Conservation (phyloP, 2,888 invertebrate genomes). For the Gandaritis pyraliata region DNA sequence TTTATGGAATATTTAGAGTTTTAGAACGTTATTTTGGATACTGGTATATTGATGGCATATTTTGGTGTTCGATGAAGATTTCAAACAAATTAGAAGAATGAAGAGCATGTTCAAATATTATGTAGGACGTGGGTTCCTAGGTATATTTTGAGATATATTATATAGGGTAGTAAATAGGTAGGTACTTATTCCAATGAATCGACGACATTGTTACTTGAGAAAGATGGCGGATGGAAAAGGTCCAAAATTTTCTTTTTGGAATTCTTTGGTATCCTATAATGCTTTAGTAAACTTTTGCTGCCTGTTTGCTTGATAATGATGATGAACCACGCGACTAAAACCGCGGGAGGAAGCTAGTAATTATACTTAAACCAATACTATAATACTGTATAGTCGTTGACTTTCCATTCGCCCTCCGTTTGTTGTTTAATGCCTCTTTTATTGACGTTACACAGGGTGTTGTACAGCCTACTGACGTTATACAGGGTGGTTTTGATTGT, state of each 20-base stretch:
- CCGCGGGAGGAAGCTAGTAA: background rate
- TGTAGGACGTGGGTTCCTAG: background rate
- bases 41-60: conserved; percentile 12
- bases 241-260: too few relatives aligned
- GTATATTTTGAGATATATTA: background rate
- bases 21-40: conserved; percentile 20
- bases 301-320: too few relatives aligned
- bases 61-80: background rate
- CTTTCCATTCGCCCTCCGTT: conserved; percentile 12
- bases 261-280: too few relatives aligned
- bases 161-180: too few relatives aligned
- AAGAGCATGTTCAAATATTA: background rate
- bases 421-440: conserved; percentile 45
- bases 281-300: too few relatives aligned
- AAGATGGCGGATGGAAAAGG: too few relatives aligned
- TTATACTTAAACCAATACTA: background rate
- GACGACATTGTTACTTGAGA: too few relatives aligned
- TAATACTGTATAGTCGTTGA: conserved; percentile 10
- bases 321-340: too few relatives aligned
- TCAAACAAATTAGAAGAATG: background rate
- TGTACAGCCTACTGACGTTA: conserved; percentile 44
- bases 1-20: conserved; percentile 29
- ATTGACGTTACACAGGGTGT: conserved; percentile 45
- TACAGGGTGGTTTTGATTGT: conserved; percentile 15
- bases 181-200: too few relatives aligned